Conservation (phyloP, 2,113 vertebrate species). For the Hoplias malabaricus region DNA sequence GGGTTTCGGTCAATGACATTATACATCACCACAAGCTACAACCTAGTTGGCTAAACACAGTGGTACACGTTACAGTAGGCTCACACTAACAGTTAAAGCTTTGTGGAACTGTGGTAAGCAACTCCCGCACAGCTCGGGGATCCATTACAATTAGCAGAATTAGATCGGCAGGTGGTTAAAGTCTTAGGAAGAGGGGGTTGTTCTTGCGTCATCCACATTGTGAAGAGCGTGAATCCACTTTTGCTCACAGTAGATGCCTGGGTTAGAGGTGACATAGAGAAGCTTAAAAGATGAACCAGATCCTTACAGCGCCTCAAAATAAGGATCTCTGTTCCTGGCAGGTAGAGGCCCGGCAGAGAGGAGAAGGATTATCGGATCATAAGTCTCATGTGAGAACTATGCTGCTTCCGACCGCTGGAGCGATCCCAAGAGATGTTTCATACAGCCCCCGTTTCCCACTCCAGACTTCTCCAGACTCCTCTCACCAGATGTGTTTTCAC, state of each 20-base stretch:
- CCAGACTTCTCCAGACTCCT: not conserved
- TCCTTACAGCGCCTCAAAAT: not conserved
- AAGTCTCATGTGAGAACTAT: conserved; percentile 39
- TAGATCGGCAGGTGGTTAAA: not conserved
- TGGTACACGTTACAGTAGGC: not conserved
- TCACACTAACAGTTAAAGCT: not conserved
- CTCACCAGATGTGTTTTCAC: conserved; percentile 16
- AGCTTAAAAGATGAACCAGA: conserved; percentile 29
- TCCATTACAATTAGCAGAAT: not conserved
- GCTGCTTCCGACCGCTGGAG: conserved; percentile 19
- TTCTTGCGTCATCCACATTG: not conserved
- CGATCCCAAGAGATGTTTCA: conserved; percentile 30
- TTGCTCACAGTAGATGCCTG: conserved; percentile 11
- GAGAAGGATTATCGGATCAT: conserved; percentile 43
- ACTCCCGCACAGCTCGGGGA: not conserved
- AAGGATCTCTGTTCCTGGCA: conserved; percentile 28
- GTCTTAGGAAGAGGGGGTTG: not conserved
- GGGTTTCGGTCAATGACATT: conserved; percentile 8
- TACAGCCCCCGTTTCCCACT: conserved; percentile 9
- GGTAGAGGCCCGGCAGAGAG: conserved; percentile 25
- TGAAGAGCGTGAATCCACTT: not conserved
- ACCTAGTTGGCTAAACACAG: not conserved
- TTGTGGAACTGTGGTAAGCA: not conserved
- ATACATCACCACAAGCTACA: not conserved
- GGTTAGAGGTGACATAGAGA: not conserved